phyloP scores from a whole-genome alignment of 2,113 vertebrate genomes.

The Neolamprologus hecqui region DNA sequence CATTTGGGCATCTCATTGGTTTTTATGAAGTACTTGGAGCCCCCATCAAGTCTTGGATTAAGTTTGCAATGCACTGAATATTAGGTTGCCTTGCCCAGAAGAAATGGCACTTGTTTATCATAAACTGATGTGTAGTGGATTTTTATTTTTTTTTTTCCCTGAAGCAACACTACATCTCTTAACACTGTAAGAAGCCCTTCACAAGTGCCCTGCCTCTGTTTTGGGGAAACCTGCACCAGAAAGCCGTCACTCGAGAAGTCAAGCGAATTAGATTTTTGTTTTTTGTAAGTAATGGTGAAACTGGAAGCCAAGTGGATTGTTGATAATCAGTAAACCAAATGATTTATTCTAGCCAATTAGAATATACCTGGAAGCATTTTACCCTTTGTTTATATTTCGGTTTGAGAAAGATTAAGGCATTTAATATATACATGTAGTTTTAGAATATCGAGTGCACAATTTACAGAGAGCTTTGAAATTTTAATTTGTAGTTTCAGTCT shows the following conservation, averaged over 20 bases:
- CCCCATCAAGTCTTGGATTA: constrained; percentile 36
- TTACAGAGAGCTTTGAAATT: constrained; percentile 41
- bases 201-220: neutral
- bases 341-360: constrained; percentile 35
- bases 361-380: constrained; percentile 30
- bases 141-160: neutral
- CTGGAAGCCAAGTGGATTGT: constrained; percentile 39
- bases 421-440: constrained; percentile 58
- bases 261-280: neutral
- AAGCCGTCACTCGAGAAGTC: neutral
- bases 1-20: neutral
- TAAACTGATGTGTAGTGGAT: constrained; percentile 28
- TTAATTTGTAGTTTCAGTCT: constrained; percentile 38
- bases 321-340: constrained; percentile 50
- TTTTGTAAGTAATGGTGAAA: constrained; percentile 2
- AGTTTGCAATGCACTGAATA: constrained; percentile 53
- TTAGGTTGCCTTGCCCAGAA: neutral
- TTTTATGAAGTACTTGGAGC: constrained; percentile 20
- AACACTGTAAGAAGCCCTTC: constrained; percentile 43
- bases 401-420: constrained; percentile 47
- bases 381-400: constrained; percentile 34
- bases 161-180: constrained; percentile 84
- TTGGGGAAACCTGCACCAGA: neutral
- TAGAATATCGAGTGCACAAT: constrained; percentile 43
- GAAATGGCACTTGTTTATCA: constrained; percentile 15